Percentiles rank a stretch among this genome's conserved stretches.
Conservation (phyloP, 1,140 invertebrate genomes). For the Cotesia vestalis region DNA sequence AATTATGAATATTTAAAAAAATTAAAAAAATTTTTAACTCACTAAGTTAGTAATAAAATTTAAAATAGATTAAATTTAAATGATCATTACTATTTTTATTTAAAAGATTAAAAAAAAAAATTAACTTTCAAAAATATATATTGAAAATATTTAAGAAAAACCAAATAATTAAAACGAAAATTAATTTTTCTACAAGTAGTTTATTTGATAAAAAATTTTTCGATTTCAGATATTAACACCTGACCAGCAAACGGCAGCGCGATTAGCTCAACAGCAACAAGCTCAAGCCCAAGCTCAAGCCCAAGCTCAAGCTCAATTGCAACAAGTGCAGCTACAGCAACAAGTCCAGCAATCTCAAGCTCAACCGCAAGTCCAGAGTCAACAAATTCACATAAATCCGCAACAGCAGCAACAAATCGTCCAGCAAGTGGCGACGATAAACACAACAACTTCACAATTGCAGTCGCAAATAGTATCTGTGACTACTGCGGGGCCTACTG, state of each 20-base stretch:
- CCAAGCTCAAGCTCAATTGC: constrained; percentile 42
- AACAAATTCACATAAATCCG: constrained; percentile 45
- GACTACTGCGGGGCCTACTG: constrained; percentile 49
- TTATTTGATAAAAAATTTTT: constrained; percentile 1
- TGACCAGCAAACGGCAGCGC: constrained; percentile 60
- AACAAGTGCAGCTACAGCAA: constrained; percentile 46
- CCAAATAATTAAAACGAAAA: constrained; percentile 19
- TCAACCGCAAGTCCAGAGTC: constrained; percentile 40
- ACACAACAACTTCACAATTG: constrained; percentile 33
- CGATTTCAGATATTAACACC: constrained; percentile 48
- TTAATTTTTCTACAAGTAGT: constrained; percentile 13
- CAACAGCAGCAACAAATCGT: constrained; percentile 45
- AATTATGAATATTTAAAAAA: too few relatives aligned
- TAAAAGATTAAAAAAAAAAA: too few relatives aligned
- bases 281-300: constrained; percentile 38
- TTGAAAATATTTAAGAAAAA: neutral
- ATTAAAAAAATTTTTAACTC: too few relatives aligned
- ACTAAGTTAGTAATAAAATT: too few relatives aligned
- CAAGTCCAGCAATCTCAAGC: constrained; percentile 43
- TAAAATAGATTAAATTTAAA: too few relatives aligned
- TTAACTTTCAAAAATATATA: too few relatives aligned
- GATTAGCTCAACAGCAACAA: constrained; percentile 55
- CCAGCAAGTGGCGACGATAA: neutral
- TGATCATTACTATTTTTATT: too few relatives aligned
- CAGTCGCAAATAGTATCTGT: constrained; percentile 37